phyloP scores from a whole-genome alignment of 2,797 vertebrate genomes.

The Mormyrops attenuatus region DNA sequence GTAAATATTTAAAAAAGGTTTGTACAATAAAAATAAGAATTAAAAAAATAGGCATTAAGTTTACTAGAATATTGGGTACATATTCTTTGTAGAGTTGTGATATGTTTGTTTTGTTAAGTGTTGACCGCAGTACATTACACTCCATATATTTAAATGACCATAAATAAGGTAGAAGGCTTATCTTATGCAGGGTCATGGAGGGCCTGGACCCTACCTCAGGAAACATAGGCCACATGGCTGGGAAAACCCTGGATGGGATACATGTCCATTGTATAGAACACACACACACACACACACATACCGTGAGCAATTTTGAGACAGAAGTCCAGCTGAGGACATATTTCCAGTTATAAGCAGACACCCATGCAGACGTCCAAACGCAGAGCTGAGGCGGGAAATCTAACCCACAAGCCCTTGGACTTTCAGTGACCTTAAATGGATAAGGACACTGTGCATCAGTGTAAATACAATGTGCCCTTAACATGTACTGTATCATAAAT shows the following conservation, averaged over 20 bases:
- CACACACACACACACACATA: not conserved
- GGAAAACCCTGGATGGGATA: not conserved
- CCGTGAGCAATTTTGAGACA: not conserved
- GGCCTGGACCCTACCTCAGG: not conserved
- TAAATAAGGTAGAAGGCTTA: not conserved
- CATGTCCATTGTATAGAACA: not conserved
- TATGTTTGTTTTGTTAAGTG: not conserved
- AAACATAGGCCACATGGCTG: not conserved
- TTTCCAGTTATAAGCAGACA: not conserved
- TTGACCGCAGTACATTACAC: not conserved
- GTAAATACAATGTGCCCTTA: not conserved
- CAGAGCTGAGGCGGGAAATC: not conserved
- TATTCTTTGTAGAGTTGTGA: not conserved
- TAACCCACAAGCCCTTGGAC: not conserved
- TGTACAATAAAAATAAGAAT: not conserved
- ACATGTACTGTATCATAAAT: not conserved
- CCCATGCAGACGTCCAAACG: not conserved
- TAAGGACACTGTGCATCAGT: not conserved
- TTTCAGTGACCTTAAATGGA: not conserved
- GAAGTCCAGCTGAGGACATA: not conserved
- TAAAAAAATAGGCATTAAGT: not conserved
- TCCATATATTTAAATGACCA: not conserved
- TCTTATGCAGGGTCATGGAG: not conserved
- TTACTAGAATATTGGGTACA: not conserved
- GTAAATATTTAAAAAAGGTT: conserved; percentile 21